phyloP scores from a whole-genome alignment of 1,140 invertebrate genomes.

The Drosophila auraria region DNA sequence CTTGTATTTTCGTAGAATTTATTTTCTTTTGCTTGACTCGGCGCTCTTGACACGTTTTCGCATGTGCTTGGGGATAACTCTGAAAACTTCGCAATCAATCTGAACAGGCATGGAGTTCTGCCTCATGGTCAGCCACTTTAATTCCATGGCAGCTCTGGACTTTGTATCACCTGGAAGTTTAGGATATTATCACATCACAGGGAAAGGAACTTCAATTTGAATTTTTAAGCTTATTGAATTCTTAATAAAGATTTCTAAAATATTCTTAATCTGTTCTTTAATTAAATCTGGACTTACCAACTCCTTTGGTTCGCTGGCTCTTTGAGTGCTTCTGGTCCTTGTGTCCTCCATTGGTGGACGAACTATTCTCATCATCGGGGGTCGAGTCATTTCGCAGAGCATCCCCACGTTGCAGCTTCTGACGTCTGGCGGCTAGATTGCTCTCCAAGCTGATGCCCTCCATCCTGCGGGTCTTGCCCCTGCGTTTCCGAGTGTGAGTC shows the following conservation, averaged over 20 bases:
- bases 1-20: constrained; percentile 23
- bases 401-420: constrained; percentile 78
- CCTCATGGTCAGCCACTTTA: constrained; percentile 65
- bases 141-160: constrained; percentile 28
- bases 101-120: constrained; percentile 84
- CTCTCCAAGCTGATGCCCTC: constrained; percentile 57
- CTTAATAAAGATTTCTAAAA: neutral
- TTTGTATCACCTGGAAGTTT: constrained; percentile 21
- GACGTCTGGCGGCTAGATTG: constrained; percentile 66
- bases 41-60: constrained; percentile 78
- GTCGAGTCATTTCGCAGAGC: constrained; percentile 78
- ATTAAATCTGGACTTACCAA: constrained; percentile 33
- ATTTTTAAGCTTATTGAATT: too few species aligned
- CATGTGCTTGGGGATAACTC: constrained; percentile 79
- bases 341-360: constrained; percentile 19
- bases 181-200: neutral
- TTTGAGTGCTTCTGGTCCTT: neutral
- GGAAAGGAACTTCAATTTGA: neutral
- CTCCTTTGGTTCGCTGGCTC: constrained; percentile 3
- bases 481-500: constrained; percentile 45
- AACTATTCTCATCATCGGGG: constrained; percentile 70
- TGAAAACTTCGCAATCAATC: constrained; percentile 80
- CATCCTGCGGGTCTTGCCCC: constrained; percentile 18
- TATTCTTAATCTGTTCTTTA: neutral
- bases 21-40: constrained; percentile 51